Conservation (phyloP, 2,113 vertebrate species). For the Pterocles gutturalis region DNA sequence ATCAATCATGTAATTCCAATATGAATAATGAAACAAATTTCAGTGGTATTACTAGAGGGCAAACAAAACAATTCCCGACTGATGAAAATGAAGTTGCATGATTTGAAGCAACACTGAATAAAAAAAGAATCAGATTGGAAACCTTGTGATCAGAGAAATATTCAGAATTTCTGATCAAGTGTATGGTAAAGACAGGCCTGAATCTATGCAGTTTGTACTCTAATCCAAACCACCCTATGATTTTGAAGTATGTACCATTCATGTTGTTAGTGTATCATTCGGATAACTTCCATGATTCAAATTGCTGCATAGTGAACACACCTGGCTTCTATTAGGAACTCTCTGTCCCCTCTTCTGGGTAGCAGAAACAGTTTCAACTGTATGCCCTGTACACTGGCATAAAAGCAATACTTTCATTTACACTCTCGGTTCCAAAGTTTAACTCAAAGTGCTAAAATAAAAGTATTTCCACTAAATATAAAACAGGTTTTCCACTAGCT, state of each 20-base stretch:
- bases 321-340: background rate
- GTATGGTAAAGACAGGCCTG: rapidly evolving
- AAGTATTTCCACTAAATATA: slow-evolving; percentile 37
- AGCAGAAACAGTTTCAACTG: background rate
- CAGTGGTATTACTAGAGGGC: background rate
- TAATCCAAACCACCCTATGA: background rate
- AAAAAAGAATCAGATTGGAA: background rate
- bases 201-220: background rate
- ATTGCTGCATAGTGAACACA: background rate
- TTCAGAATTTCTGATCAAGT: background rate
- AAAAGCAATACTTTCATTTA: background rate
- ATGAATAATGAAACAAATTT: slow-evolving; percentile 5
- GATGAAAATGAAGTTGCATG: background rate
- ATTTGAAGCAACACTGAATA: background rate
- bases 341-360: background rate
- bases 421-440: background rate
- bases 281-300: background rate
- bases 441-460: slow-evolving; percentile 19
- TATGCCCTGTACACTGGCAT: background rate
- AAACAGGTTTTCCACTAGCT: slow-evolving; percentile 24
- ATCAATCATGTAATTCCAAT: background rate
- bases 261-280: background rate
- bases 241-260: background rate
- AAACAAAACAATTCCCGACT: background rate
- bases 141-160: background rate